A percentile compares a stretch with the other conserved stretches of the same genome.
Evolutionary conservation across 2,797 vertebrate genomes (phyloP).

Genomic region (Chelonia mydas): DNA sequence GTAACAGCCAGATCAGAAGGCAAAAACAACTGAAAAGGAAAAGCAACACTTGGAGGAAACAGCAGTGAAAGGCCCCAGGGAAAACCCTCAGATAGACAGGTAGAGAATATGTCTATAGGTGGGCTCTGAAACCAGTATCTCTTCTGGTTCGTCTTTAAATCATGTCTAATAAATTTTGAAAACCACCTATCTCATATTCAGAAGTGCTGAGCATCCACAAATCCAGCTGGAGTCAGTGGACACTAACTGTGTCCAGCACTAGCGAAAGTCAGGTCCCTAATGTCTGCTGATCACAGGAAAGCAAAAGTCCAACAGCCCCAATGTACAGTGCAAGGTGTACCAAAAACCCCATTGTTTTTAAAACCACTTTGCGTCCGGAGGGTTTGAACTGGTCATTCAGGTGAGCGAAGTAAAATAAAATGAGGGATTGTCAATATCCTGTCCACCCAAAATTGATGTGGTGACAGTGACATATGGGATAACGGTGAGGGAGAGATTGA

Average conservation of each 20-base stretch:
- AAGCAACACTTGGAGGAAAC: neutral
- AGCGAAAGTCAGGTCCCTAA: neutral
- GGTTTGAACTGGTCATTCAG: neutral
- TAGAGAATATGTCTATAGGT: neutral
- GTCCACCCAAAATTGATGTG: rapidly evolving
- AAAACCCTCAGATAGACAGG: neutral
- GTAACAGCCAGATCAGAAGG: neutral
- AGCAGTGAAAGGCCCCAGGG: neutral
- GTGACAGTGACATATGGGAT: neutral
- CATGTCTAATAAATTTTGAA: neutral
- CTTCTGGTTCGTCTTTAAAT: too few species aligned
- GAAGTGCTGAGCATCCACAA: too few species aligned
- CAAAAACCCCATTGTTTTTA: neutral
- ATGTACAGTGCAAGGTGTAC: rapidly evolving
- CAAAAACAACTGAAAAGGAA: neutral
- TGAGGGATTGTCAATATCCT: neutral
- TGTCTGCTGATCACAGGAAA: neutral
- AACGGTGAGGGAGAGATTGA: neutral
- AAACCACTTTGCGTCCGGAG: neutral
- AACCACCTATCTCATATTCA: neutral
- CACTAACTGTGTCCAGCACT: neutral
- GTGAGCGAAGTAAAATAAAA: neutral
- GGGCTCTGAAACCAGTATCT: neutral
- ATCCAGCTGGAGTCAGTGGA: neutral
- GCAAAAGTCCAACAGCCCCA: neutral